Evolutionary conservation across 1,140 invertebrate species (phyloP).

Genomic region (Rhagoletis pomonella): DNA sequence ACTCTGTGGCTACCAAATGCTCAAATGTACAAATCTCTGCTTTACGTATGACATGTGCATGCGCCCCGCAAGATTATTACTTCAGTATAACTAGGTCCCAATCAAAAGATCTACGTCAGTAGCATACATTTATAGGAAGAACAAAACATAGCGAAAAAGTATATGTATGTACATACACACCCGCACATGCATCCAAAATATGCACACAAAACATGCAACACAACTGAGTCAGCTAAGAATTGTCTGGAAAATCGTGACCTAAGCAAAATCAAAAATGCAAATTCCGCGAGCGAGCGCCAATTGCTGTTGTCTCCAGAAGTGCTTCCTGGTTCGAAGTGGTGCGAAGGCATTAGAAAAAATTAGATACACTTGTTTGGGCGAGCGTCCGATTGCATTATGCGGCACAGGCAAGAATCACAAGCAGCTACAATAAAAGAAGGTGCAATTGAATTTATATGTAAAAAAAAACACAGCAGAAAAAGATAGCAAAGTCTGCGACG

Average conservation of each 20-base stretch:
- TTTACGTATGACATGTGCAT: too few relatives aligned
- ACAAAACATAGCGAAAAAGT: background rate
- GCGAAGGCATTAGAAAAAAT: constrained; percentile 37
- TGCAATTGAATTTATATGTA: background rate
- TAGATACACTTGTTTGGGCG: constrained; percentile 32
- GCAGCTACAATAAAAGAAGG: background rate
- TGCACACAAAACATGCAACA: background rate
- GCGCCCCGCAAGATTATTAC: too few relatives aligned
- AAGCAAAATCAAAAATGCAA: constrained; percentile 45
- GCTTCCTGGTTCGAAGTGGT: constrained; percentile 30
- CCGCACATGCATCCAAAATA: background rate
- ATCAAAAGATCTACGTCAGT: background rate
- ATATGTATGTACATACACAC: background rate
- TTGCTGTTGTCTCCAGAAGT: background rate
- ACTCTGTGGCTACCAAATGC: too few relatives aligned
- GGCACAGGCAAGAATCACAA: background rate
- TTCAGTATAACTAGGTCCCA: background rate
- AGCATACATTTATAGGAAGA: background rate
- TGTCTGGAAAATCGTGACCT: constrained; percentile 43
- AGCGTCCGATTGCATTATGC: constrained; percentile 5
- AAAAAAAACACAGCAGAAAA: background rate
- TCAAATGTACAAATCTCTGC: too few relatives aligned
- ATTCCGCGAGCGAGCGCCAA: constrained; percentile 30
- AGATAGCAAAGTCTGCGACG: background rate
- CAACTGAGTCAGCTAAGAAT: background rate